Conservation (phyloP, 2,888 invertebrate genomes). For the Drosophila planitibia region DNA sequence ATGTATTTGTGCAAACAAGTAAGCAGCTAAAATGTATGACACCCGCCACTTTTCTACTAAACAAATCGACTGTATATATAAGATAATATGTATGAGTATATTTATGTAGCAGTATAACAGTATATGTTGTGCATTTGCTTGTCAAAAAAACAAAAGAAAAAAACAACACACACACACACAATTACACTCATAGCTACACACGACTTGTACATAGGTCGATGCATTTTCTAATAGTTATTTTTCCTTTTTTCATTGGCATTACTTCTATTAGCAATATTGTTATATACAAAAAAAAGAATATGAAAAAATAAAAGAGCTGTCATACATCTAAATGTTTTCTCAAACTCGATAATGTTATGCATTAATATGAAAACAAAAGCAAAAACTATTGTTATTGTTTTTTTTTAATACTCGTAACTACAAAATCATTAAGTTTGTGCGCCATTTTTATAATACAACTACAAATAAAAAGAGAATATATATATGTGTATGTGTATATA, state of each 20-base stretch:
- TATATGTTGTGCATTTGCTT: constrained; percentile 69
- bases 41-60: constrained; percentile 80
- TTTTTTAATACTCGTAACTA: constrained; percentile 57
- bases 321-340: constrained; percentile 72
- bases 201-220: constrained; percentile 47
- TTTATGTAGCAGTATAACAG: constrained; percentile 67
- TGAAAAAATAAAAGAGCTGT: constrained; percentile 50
- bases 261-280: constrained; percentile 76
- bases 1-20: constrained; percentile 43
- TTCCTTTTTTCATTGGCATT: constrained; percentile 34
- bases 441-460: constrained; percentile 60
- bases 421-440: constrained; percentile 71
- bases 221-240: constrained; percentile 49
- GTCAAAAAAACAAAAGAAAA: constrained; percentile 32
- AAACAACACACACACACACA: constrained; percentile 22
- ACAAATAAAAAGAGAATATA: constrained; percentile 25
- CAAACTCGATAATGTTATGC: constrained; percentile 45
- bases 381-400: constrained; percentile 62
- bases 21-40: constrained; percentile 67
- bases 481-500: constrained; percentile 23
- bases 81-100: constrained; percentile 55
- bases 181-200: constrained; percentile 31
- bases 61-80: constrained; percentile 75
- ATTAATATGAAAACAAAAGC: constrained; percentile 28
- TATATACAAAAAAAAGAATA: constrained; percentile 38